Conservation (phyloP, 2,797 vertebrate genomes). For the Coccyzus lansbergi region DNA sequence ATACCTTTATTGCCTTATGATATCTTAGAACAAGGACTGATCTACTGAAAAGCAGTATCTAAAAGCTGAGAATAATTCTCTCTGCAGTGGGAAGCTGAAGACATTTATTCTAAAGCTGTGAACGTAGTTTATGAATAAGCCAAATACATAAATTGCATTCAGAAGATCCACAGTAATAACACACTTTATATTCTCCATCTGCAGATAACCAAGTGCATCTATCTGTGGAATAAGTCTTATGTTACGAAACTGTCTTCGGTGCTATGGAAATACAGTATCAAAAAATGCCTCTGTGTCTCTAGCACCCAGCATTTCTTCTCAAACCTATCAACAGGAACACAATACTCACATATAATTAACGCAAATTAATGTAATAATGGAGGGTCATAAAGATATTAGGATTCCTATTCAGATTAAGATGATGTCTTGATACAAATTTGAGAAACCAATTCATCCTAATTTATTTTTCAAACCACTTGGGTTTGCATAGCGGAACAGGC, state of each 20-base stretch:
- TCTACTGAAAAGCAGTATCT: conserved; percentile 19
- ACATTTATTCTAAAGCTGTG: conserved; percentile 22
- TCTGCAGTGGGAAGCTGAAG: not conserved
- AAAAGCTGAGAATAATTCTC: conserved; percentile 39
- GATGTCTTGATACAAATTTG: not conserved
- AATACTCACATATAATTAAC: not conserved
- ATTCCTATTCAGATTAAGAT: not conserved
- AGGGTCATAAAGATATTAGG: not conserved
- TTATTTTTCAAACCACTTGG: not conserved
- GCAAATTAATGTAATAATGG: not conserved
- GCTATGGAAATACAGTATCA: not conserved
- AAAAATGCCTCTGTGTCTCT: not conserved
- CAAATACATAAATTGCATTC: conserved; percentile 52
- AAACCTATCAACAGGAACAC: not conserved
- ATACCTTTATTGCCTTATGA: conserved; percentile 28
- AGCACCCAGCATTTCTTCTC: not conserved
- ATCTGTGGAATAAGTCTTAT: conserved; percentile 27
- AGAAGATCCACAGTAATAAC: conserved; percentile 35
- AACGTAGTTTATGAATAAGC: conserved; percentile 59
- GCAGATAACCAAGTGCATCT: conserved; percentile 51
- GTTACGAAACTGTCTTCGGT: not conserved
- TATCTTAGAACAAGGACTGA: conserved; percentile 21
- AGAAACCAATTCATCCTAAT: not conserved
- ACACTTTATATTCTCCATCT: conserved; percentile 44
- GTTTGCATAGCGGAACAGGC: not conserved